Percentiles rank a stretch among this genome's conserved stretches.
These are phyloP conservation scores for Batillaria attramentaria DNA, from an alignment of 1,140 invertebrate species.

Conservation along the genomic window DNA sequence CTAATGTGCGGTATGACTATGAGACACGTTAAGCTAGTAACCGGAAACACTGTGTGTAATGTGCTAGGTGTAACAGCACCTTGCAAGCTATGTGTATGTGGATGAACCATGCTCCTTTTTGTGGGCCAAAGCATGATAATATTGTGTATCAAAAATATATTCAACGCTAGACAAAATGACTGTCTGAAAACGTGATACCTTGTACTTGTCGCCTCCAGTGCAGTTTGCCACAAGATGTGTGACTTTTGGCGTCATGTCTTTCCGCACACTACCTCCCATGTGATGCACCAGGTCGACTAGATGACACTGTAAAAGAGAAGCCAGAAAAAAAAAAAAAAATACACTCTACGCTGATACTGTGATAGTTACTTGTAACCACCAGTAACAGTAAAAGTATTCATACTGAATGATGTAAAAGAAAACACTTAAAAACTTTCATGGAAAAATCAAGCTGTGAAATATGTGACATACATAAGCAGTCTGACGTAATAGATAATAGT, in stretches of 20 bases:
- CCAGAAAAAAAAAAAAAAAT: not conserved
- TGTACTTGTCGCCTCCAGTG: constrained; percentile 89
- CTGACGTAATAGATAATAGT: no score
- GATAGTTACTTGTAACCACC: not conserved
- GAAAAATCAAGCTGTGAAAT: no score
- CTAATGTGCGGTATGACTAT: no score
- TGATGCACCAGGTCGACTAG: constrained; percentile 88
- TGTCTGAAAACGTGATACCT: constrained; percentile 65
- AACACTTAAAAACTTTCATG: not conserved
- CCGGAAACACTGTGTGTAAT: no score
- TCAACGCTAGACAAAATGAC: not conserved
- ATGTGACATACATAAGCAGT: no score
- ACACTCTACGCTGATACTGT: not conserved
- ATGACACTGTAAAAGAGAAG: constrained; percentile 77
- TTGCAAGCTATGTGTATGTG: not conserved
- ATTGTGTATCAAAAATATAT: not conserved
- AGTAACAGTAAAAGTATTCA: not conserved
- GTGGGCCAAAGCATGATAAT: not conserved
- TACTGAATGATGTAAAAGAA: not conserved
- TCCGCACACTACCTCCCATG: constrained; percentile 94
- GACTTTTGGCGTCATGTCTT: constrained; percentile 86
- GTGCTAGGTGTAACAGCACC: not conserved
- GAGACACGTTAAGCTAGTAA: no score
- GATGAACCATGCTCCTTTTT: not conserved
- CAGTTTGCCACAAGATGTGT: constrained; percentile 93